A percentile compares a stretch with the other conserved stretches of the same genome.
phyloP scores from a whole-genome alignment of 2,888 invertebrate genomes.

The Epiblema foenella region DNA sequence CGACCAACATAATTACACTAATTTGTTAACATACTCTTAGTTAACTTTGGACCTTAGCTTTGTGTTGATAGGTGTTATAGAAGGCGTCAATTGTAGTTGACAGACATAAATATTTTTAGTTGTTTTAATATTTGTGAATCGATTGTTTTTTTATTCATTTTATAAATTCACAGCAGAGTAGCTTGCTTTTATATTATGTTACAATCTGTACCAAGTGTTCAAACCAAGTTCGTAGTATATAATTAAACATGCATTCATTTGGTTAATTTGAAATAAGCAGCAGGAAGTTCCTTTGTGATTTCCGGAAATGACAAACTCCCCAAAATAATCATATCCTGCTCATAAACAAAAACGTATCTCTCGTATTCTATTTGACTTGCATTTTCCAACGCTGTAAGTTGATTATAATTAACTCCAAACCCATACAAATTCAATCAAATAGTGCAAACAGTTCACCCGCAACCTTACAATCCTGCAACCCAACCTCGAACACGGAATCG shows the following conservation, averaged over 20 bases:
- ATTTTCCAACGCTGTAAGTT: background rate
- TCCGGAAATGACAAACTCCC: background rate
- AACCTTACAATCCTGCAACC: constrained; percentile 32
- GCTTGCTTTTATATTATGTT: too few relatives aligned
- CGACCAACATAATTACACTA: constrained; percentile 72
- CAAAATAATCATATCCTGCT: background rate
- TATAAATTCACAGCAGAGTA: too few relatives aligned
- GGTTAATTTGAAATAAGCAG: too few relatives aligned
- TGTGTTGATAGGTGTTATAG: constrained; percentile 29
- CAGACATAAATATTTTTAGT: background rate
- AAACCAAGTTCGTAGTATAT: too few relatives aligned
- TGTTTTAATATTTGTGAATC: background rate
- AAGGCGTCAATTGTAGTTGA: background rate
- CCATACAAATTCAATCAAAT: constrained; percentile 25
- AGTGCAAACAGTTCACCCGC: constrained; percentile 10
- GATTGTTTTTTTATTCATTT: too few relatives aligned
- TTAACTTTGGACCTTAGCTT: constrained; percentile 55
- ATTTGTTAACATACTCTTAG: constrained; percentile 73
- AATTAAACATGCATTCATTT: too few relatives aligned
- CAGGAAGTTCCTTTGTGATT: too few relatives aligned
- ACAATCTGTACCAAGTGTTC: too few relatives aligned
- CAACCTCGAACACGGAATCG: constrained; percentile 45
- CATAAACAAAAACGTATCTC: background rate
- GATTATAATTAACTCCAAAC: constrained; percentile 1
- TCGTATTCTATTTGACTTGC: background rate